Evolutionary conservation across 1,140 invertebrate species (phyloP).

Genomic region (Drosophila persimilis): DNA sequence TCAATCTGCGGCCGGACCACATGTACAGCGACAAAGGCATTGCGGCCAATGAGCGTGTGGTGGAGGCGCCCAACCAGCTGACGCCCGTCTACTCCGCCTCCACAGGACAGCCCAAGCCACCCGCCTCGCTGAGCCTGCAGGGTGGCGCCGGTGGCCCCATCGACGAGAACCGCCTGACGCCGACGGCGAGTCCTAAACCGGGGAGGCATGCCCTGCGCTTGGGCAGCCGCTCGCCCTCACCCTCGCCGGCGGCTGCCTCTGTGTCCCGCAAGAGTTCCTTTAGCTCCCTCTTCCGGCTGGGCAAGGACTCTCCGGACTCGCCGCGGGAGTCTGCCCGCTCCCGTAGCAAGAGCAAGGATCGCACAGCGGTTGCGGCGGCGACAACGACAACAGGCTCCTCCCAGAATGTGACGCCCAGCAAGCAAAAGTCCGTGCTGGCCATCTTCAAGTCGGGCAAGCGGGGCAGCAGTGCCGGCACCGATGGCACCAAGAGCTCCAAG

Average conservation of each 20-base stretch:
- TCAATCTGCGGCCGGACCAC: slow-evolving; percentile 87
- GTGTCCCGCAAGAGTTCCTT: slow-evolving; percentile 91
- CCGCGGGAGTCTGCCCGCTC: slow-evolving; percentile 83
- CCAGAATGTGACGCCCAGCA: slow-evolving; percentile 85
- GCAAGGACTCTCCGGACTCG: slow-evolving; percentile 79
- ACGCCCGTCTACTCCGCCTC: slow-evolving; percentile 62
- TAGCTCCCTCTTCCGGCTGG: slow-evolving; percentile 88
- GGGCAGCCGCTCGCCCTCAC: slow-evolving; percentile 84
- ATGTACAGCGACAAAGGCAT: slow-evolving; percentile 85
- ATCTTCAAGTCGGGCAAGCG: slow-evolving; percentile 85
- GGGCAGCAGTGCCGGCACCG: slow-evolving; percentile 39
- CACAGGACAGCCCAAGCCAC: slow-evolving; percentile 78
- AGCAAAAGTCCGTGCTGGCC: slow-evolving; percentile 86
- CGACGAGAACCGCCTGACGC: slow-evolving; percentile 78
- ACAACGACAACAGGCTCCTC: slow-evolving; percentile 43
- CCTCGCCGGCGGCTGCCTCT: slow-evolving; percentile 83
- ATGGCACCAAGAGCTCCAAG: slow-evolving; percentile 61
- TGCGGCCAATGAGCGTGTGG: slow-evolving; percentile 72
- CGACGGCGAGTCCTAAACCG: slow-evolving; percentile 83
- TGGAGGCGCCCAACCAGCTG: slow-evolving; percentile 78
- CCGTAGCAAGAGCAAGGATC: slow-evolving; percentile 87
- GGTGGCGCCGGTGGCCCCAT: slow-evolving; percentile 39
- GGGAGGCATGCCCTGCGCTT: slow-evolving; percentile 68
- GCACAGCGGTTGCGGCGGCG: slow-evolving; percentile 34
- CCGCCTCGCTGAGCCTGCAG: slow-evolving; percentile 83